Percentiles rank a stretch among this genome's conserved stretches.
These are phyloP conservation scores for Latrodectus hesperus DNA, from an alignment of 2,888 invertebrate genomes.

Conservation along the genomic window DNA sequence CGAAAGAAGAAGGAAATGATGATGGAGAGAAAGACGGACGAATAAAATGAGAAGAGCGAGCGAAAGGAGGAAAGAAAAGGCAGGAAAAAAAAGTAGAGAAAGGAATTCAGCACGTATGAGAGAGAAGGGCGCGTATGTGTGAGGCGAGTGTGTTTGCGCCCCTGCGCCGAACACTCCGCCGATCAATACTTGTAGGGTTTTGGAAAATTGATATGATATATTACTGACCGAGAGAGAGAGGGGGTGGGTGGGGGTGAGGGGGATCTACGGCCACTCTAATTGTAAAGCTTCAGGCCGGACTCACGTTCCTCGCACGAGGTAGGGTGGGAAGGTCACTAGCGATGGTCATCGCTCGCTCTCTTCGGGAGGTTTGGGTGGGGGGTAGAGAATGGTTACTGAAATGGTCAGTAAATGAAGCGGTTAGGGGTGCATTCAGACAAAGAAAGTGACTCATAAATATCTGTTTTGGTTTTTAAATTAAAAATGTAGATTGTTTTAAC, in stretches of 20 bases:
- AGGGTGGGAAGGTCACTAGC: conserved; percentile 65
- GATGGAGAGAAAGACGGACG: conserved; percentile 43
- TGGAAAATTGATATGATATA: conserved; percentile 70
- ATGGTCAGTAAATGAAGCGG: background rate
- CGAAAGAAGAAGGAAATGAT: conserved; percentile 39
- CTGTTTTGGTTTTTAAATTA: too few species aligned
- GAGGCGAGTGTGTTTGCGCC: conserved; percentile 30
- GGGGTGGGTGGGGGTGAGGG: conserved; percentile 23
- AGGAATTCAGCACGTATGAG: conserved; percentile 16
- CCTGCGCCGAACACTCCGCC: conserved; percentile 45
- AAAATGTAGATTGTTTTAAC: too few species aligned
- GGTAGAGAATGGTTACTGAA: background rate
- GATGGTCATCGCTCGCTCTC: background rate
- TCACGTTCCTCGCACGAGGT: conserved; percentile 56
- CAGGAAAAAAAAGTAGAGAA: conserved; percentile 13
- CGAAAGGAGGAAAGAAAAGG: conserved; percentile 16
- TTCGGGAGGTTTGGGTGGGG: background rate
- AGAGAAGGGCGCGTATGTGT: conserved; percentile 45
- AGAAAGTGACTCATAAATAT: too few species aligned
- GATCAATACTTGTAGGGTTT: conserved; percentile 70
- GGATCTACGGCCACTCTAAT: conserved; percentile 55
- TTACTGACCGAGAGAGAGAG: conserved; percentile 56
- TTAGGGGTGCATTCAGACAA: too few species aligned
- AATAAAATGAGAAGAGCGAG: conserved; percentile 47
- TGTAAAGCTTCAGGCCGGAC: conserved; percentile 66